Evolutionary conservation across 2,888 invertebrate species (phyloP).

Genomic region (Eurytoma californica): DNA sequence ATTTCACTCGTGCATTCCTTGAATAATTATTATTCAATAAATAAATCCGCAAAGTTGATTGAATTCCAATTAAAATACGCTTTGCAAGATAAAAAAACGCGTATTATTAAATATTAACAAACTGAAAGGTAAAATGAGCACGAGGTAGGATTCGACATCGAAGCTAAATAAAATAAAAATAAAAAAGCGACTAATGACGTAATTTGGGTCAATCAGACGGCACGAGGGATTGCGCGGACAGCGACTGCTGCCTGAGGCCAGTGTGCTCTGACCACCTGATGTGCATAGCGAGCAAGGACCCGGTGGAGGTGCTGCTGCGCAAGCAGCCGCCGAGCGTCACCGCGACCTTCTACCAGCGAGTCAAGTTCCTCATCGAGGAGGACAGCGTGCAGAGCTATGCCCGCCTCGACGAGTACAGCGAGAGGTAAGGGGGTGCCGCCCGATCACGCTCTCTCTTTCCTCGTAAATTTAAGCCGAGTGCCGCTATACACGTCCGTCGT

Average conservation of each 20-base stretch:
- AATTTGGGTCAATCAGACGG: slow-evolving; percentile 83
- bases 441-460: slow-evolving; percentile 11
- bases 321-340: slow-evolving; percentile 98
- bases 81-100: too few species aligned
- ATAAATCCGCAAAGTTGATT: too few species aligned
- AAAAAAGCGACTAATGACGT: slow-evolving; percentile 52
- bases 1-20: too few species aligned
- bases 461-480: slow-evolving; percentile 49
- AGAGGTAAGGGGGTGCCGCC: slow-evolving; percentile 85
- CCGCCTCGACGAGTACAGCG: slow-evolving; percentile 97
- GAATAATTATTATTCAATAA: too few species aligned
- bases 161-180: background rate
- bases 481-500: slow-evolving; percentile 33
- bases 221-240: slow-evolving; percentile 98
- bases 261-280: slow-evolving; percentile 93
- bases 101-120: too few species aligned
- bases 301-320: slow-evolving; percentile 94
- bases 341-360: slow-evolving; percentile 97
- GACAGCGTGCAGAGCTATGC: slow-evolving; percentile 99
- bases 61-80: too few species aligned
- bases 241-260: slow-evolving; percentile 95
- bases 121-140: too few species aligned
- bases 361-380: slow-evolving; percentile 98
- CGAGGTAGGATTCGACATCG: too few species aligned
- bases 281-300: slow-evolving; percentile 97